These are phyloP conservation scores for Gonatopus flavifemur DNA, from an alignment of 1,140 invertebrate genomes.

Conservation along the genomic window DNA sequence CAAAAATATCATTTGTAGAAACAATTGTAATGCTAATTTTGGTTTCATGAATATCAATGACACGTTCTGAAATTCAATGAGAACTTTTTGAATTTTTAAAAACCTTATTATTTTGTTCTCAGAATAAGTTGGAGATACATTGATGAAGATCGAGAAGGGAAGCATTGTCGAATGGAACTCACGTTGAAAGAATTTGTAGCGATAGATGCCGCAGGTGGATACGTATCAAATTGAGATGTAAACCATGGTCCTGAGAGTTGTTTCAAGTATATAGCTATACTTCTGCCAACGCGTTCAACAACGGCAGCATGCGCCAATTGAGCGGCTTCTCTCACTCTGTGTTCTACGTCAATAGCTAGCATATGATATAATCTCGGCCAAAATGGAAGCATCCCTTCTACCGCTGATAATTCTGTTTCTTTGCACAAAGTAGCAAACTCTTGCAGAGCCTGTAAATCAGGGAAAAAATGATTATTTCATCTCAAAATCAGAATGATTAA, in stretches of 20 bases:
- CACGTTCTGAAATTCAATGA: too few species aligned
- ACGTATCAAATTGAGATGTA: slow-evolving; percentile 77
- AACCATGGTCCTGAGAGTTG: slow-evolving; percentile 76
- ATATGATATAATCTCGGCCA: slow-evolving; percentile 78
- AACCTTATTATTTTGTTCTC: too few species aligned
- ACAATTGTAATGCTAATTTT: too few species aligned
- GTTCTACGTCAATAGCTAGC: slow-evolving; percentile 74
- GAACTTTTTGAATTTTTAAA: too few species aligned
- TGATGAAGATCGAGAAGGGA: too few species aligned
- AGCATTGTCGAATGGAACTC: too few species aligned
- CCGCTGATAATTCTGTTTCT: slow-evolving; percentile 61
- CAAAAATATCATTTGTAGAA: too few species aligned
- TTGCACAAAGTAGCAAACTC: slow-evolving; percentile 73
- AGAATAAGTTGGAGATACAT: too few species aligned
- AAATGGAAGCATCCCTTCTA: slow-evolving; percentile 71
- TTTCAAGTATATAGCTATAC: slow-evolving; percentile 78
- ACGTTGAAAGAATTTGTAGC: slow-evolving; percentile 72
- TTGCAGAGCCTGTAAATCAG: slow-evolving; percentile 71
- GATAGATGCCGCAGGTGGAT: slow-evolving; percentile 74
- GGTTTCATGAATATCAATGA: too few species aligned
- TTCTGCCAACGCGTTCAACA: slow-evolving; percentile 67
- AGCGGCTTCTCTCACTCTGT: slow-evolving; percentile 75
- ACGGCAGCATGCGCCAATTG: slow-evolving; percentile 71
- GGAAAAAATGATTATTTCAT: slow-evolving; percentile 1
- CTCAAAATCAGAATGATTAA: too few species aligned